Conservation (phyloP, 2,888 invertebrate genomes). For the Oxyscelio sp. region DNA sequence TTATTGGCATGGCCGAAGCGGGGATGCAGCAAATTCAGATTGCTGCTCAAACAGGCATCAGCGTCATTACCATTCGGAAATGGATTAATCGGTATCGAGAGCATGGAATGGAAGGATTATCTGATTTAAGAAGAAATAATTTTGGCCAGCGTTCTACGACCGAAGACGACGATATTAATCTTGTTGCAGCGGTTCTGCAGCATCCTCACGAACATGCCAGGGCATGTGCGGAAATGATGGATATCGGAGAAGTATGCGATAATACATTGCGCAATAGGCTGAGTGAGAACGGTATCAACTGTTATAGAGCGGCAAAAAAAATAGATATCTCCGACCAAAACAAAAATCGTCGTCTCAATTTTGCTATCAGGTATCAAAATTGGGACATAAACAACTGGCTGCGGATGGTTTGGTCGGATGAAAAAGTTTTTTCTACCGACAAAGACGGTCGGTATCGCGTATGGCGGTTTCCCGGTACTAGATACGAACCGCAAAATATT, state of each 20-base stretch:
- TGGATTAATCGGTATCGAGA: constrained; percentile 1
- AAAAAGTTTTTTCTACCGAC: constrained; percentile 7
- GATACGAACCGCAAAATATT: not conserved
- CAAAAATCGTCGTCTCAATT: not conserved
- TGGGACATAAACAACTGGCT: not conserved
- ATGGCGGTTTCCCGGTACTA: not conserved
- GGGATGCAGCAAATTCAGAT: not conserved
- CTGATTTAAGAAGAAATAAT: too few species aligned
- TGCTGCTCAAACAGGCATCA: not conserved
- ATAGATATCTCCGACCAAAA: not conserved
- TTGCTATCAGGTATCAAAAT: not conserved
- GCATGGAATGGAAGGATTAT: too few species aligned
- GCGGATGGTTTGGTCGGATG: constrained; percentile 4
- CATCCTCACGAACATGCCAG: not conserved
- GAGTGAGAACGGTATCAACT: constrained; percentile 14
- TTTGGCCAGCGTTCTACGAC: not conserved
- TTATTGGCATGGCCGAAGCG: not conserved
- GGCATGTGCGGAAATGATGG: not conserved
- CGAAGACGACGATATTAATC: not conserved
- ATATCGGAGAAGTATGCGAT: not conserved
- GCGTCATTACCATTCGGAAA: not conserved
- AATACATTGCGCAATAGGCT: not conserved
- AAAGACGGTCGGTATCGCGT: constrained; percentile 15
- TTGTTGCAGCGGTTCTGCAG: not conserved
- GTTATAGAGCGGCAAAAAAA: not conserved